Evolutionary conservation across 2,113 vertebrate species (phyloP).

Genomic region (Gymnorhina tibicen): DNA sequence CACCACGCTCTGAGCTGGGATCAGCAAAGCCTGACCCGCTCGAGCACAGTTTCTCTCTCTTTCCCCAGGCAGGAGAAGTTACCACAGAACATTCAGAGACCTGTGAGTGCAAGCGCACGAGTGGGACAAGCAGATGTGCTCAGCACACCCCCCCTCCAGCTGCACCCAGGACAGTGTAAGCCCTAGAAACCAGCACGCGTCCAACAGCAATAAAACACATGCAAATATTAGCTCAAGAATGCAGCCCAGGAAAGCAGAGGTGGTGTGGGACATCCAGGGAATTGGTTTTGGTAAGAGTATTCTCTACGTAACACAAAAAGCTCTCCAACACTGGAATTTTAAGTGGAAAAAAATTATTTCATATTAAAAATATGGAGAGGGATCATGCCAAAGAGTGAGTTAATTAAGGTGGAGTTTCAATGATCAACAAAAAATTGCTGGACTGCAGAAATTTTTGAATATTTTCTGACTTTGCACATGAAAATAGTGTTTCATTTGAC

Average conservation of each 20-base stretch:
- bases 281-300: background rate
- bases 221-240: background rate
- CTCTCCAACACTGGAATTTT: background rate
- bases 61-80: background rate
- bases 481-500: background rate
- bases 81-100: background rate
- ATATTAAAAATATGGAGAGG: background rate
- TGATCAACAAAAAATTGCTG: background rate
- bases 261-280: background rate
- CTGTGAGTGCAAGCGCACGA: background rate
- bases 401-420: background rate
- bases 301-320: background rate
- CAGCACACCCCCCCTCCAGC: background rate
- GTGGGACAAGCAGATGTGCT: background rate
- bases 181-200: background rate
- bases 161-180: background rate
- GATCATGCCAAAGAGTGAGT: background rate
- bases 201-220: background rate
- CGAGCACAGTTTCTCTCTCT: background rate
- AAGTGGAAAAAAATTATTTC: background rate
- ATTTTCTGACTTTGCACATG: background rate
- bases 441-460: background rate
- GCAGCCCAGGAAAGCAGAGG: background rate
- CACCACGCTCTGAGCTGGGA: rapidly evolving
- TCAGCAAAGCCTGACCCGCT: background rate